A percentile compares a stretch with the other conserved stretches of the same genome.
phyloP scores from a whole-genome alignment of 2,113 vertebrate genomes.

The Castor canadensis region DNA sequence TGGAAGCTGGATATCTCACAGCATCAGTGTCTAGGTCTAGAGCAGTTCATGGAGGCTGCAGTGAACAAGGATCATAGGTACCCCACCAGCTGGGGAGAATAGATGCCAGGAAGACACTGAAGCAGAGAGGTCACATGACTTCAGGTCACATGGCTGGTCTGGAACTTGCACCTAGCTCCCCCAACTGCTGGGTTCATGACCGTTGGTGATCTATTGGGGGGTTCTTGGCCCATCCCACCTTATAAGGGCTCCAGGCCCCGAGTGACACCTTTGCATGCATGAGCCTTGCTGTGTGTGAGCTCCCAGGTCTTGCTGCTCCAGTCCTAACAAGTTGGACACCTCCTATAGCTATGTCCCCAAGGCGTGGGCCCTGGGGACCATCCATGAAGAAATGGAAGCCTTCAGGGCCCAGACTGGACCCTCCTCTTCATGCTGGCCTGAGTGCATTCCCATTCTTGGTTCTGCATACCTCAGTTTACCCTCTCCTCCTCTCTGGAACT shows the following conservation, averaged over 20 bases:
- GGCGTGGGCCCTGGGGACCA: not conserved
- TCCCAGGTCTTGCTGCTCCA: not conserved
- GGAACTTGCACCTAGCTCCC: not conserved
- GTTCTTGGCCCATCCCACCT: too few species aligned
- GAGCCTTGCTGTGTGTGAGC: accelerated
- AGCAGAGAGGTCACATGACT: not conserved
- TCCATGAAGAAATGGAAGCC: too few species aligned
- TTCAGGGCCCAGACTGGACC: not conserved
- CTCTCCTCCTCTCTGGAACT: not conserved
- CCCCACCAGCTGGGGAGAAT: not conserved
- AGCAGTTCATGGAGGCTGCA: not conserved
- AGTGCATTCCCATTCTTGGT: not conserved
- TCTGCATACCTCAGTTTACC: not conserved
- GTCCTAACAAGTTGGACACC: too few species aligned
- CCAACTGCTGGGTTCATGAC: not conserved
- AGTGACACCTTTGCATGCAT: too few species aligned
- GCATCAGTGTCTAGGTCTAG: not conserved
- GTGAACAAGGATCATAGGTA: not conserved
- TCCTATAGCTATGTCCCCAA: not conserved
- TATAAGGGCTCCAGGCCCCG: not conserved
- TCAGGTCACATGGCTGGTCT: not conserved
- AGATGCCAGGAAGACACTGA: not conserved
- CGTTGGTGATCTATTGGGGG: not conserved
- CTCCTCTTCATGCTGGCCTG: not conserved
- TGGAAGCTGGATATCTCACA: not conserved